phyloP scores from a whole-genome alignment of 1,140 invertebrate species.

The Drosophila oshimai region DNA sequence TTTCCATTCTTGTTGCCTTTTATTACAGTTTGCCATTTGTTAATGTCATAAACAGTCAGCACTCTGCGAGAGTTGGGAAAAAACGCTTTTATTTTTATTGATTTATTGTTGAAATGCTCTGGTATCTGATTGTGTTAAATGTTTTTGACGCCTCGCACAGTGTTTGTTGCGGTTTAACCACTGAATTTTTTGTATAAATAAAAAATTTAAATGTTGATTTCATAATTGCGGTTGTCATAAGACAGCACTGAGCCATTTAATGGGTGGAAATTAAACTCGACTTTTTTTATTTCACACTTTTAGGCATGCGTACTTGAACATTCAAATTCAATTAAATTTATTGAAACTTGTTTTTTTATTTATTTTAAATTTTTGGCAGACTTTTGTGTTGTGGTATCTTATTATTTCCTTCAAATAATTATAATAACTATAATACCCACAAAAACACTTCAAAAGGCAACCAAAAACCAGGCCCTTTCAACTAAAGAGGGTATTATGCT shows the following conservation, averaged over 20 bases:
- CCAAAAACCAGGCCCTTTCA: neutral
- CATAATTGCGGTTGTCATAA: slow-evolving; percentile 2
- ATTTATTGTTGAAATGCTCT: slow-evolving; percentile 55
- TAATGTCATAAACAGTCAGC: slow-evolving; percentile 54
- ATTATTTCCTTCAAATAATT: neutral
- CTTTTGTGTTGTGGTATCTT: too few species aligned
- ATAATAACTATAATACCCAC: neutral
- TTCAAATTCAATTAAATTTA: too few species aligned
- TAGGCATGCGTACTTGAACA: too few species aligned
- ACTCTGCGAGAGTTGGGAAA: neutral
- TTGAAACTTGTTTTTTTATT: too few species aligned
- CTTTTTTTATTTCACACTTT: neutral
- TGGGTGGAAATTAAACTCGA: neutral
- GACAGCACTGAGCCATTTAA: neutral
- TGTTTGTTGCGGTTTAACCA: slow-evolving; percentile 49
- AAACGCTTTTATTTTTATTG: slow-evolving; percentile 42
- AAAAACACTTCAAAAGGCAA: neutral
- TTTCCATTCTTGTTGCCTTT: slow-evolving; percentile 29
- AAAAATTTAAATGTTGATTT: slow-evolving; percentile 8
- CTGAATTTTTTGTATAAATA: neutral
- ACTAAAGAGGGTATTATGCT: slow-evolving; percentile 21
- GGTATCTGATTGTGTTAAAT: slow-evolving; percentile 44
- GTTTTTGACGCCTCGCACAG: slow-evolving; percentile 48
- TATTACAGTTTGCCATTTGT: slow-evolving; percentile 71
- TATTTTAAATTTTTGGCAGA: too few species aligned